Percentiles rank a stretch among this genome's conserved stretches.
Conservation (phyloP, 1,140 invertebrate species). For the Ceratosolen fusciceps region DNA sequence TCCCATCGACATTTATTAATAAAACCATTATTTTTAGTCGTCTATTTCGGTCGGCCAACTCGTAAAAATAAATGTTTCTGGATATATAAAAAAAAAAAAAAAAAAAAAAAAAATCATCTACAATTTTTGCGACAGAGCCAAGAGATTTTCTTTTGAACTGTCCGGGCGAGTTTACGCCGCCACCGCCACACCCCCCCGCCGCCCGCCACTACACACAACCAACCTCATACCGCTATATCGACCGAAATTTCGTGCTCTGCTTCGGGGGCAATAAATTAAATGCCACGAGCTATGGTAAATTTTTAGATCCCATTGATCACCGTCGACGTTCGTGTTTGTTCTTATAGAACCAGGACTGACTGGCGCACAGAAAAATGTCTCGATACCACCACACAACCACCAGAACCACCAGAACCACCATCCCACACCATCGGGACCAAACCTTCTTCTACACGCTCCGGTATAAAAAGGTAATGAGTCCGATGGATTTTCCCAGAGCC, state of each 20-base stretch:
- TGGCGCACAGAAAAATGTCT: no score
- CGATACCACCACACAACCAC: neutral
- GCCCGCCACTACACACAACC: no score
- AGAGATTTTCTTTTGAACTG: constrained; percentile 20
- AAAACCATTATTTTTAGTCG: neutral
- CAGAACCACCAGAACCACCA: neutral
- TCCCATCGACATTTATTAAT: neutral
- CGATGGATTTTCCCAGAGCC: no score
- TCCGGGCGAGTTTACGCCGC: no score
- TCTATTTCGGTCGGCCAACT: neutral
- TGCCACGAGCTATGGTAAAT: neutral
- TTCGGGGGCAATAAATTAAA: neutral
- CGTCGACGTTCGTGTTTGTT: no score
- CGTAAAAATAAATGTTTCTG: neutral
- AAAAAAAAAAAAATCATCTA: neutral
- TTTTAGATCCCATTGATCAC: neutral
- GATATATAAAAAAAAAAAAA: no score
- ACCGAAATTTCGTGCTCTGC: neutral
- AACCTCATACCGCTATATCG: no score
- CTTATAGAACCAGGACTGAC: no score
- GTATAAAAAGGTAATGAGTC: no score
- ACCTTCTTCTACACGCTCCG: no score
- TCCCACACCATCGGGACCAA: no score
- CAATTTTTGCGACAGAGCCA: constrained; percentile 6
- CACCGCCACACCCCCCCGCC: no score